Percentiles rank a stretch among this genome's conserved stretches.
These are phyloP conservation scores for Diceros bicornis DNA, from an alignment of 2,797 vertebrate species.

Conservation along the genomic window DNA sequence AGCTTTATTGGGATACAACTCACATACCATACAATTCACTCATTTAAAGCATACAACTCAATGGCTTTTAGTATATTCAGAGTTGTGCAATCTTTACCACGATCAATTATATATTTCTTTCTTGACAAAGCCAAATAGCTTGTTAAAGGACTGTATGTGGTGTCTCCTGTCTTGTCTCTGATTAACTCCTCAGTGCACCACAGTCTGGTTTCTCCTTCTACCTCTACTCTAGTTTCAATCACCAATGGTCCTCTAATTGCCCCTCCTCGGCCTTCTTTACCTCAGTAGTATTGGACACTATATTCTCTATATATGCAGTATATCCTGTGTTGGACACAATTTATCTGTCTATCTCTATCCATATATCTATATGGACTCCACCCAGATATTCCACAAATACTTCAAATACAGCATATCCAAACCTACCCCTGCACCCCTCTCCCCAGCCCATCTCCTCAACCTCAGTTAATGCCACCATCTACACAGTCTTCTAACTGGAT, in stretches of 20 bases:
- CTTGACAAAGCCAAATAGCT: neutral
- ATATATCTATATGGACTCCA: neutral
- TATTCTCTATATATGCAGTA: neutral
- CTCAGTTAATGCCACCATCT: neutral
- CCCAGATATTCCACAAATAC: neutral
- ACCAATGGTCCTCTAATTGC: neutral
- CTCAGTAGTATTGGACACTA: rapidly evolving
- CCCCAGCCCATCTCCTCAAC: neutral
- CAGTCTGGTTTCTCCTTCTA: neutral
- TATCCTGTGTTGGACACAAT: neutral
- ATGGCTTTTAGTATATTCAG: neutral
- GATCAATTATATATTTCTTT: neutral
- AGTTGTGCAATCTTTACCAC: neutral
- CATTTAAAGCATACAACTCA: neutral
- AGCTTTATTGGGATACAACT: neutral
- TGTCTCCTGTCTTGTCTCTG: neutral
- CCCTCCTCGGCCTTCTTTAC: neutral
- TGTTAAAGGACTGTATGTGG: neutral
- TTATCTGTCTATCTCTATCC: neutral
- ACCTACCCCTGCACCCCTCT: neutral
- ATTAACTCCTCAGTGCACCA: neutral
- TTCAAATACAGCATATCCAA: neutral
- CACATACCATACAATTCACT: neutral
- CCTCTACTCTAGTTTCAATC: neutral
- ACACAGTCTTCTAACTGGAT: neutral